Base-by-base conservation (phyloP, 92 coral and sea anemone species). In the Ricordea florida region DNA sequence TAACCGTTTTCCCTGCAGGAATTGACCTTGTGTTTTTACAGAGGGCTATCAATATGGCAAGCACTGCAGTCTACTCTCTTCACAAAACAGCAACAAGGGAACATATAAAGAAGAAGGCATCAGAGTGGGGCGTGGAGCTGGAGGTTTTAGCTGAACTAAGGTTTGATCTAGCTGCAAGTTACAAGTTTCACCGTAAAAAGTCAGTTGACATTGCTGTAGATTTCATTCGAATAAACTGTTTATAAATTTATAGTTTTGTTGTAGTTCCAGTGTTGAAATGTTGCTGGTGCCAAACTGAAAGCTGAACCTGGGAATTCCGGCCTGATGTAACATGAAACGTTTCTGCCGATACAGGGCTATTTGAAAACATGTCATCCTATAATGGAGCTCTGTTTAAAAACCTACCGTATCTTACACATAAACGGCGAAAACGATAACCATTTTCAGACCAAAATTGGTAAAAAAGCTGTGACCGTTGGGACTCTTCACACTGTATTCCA, bases 121-220 rank as follows among this genome's bases (percentile, higher is more conserved):
- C 75, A 6, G 81, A 89, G 48, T 85, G 94, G 93, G 94, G 94
- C 22, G 83, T 83, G 7, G 49, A 89, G 26, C 49, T 89, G 62
- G 99, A 96, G 43, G 93, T 96, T n/a, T 61, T 96, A 67, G 99
- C 99, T 28, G 89, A 96, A 73, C 87, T 96, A 22, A 80, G 96
- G 40, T 96, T 83, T 84, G 81, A 96, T 58, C 73, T 96, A 51
- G 89, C 89, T 14, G 89, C 93, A 29, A 87, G 88, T 70, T 92
- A 86, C 86, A 96, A 70, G 53, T 96, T 96, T 56, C 99, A 96
- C 55, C 84, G 84, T 17, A 90, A 79, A 65, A 74, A 62, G 56
- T 92, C 96, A 26, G 99, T 96, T 34, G 99, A 96, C 69, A 89
- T 96, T 67, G 96, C 75, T 57, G 99, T 96, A 14, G 99, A 96